A percentile compares a stretch with the other conserved stretches of the same genome.
Conservation (phyloP, 2,113 vertebrate species). For the Morone saxatilis region DNA sequence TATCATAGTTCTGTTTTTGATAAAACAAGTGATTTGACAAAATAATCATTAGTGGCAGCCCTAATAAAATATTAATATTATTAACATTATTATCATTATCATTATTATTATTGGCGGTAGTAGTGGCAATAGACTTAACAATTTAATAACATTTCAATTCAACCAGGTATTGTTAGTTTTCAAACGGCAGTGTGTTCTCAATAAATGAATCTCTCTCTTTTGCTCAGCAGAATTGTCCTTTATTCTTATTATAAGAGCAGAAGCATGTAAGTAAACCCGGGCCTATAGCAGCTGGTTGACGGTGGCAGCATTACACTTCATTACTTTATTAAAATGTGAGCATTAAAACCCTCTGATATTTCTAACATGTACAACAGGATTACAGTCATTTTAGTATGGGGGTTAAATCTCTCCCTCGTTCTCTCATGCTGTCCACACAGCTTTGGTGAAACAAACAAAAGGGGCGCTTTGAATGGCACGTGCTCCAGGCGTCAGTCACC, state of each 20-base stretch:
- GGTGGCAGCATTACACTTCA: not conserved
- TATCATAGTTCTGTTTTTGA: not conserved
- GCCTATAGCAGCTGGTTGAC: constrained; percentile 12
- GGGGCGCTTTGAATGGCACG: constrained; percentile 80
- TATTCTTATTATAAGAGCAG: not conserved
- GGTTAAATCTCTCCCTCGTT: constrained; percentile 40
- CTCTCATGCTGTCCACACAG: constrained; percentile 39
- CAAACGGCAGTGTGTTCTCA: not conserved
- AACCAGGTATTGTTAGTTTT: not conserved
- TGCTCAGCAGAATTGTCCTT: not conserved
- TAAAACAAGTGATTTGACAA: not conserved
- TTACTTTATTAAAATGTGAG: constrained; percentile 17
- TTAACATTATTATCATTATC: not conserved
- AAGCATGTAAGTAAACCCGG: not conserved
- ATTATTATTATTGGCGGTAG: not conserved
- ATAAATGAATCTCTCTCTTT: not conserved
- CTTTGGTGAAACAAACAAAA: constrained; percentile 80
- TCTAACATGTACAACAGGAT: constrained; percentile 20
- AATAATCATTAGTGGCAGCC: not conserved
- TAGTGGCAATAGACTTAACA: not conserved
- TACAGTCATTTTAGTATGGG: constrained; percentile 14
- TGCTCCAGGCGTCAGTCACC: constrained; percentile 83
- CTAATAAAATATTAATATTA: not conserved
- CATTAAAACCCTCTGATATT: constrained; percentile 21
- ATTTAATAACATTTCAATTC: not conserved